phyloP scores from a whole-genome alignment of 2,797 vertebrate species.

The Acanthurus leucopareius region DNA sequence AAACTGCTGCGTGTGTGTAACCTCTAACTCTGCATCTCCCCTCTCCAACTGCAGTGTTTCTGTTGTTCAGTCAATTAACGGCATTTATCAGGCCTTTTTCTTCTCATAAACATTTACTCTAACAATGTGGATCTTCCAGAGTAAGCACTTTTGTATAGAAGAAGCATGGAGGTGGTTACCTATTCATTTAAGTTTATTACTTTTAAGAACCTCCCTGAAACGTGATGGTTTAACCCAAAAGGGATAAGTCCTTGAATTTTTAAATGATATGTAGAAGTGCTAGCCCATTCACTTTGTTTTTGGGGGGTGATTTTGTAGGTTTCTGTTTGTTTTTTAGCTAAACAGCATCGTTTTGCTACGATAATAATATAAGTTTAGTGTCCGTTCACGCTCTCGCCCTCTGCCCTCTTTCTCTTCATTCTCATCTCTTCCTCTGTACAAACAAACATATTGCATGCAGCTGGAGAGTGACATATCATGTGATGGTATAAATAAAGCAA shows the following conservation, averaged over 20 bases:
- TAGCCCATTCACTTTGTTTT: not conserved
- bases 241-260: not conserved
- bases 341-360: too few species aligned
- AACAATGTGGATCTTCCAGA: conserved; percentile 15
- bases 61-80: conserved; percentile 13
- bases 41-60: conserved; percentile 18
- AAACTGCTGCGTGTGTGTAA: conserved; percentile 11
- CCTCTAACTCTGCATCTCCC: not conserved
- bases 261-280: too few species aligned
- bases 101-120: conserved; percentile 46
- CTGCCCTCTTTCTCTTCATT: too few species aligned
- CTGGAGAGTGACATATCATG: too few species aligned
- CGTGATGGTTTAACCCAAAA: not conserved
- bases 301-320: too few species aligned
- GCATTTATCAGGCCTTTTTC: conserved; percentile 35
- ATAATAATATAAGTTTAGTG: too few species aligned
- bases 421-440: too few species aligned
- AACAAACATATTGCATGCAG: too few species aligned
- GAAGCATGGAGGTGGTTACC: not conserved
- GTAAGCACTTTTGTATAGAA: not conserved
- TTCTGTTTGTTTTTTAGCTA: too few species aligned
- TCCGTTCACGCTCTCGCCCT: too few species aligned
- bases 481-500: too few species aligned
- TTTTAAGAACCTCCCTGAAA: not conserved
- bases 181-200: not conserved